Evolutionary conservation across 2,888 invertebrate genomes (phyloP).

Genomic region (Spisula solida): DNA sequence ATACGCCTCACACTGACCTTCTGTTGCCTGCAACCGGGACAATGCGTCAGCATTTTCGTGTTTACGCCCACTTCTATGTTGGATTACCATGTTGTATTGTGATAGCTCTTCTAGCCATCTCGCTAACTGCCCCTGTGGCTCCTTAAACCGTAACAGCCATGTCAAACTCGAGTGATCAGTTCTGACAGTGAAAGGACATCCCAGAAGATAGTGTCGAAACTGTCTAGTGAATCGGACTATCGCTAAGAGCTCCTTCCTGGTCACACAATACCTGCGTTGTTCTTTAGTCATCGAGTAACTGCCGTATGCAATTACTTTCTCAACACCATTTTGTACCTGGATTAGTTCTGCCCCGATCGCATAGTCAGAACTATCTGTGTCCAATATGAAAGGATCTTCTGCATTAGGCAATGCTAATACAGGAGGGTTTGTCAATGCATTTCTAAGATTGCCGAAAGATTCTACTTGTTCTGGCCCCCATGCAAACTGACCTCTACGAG

Average conservation of each 20-base stretch:
- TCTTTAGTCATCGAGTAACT: slow-evolving; percentile 37
- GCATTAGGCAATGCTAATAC: no score
- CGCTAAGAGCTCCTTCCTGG: slow-evolving; percentile 32
- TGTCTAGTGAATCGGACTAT: slow-evolving; percentile 38
- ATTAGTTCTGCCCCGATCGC: no score
- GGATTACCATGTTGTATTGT: slow-evolving; percentile 27
- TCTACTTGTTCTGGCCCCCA: no score
- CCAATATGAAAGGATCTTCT: no score
- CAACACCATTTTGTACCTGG: no score
- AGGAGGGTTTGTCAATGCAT: no score
- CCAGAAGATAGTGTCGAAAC: slow-evolving; percentile 53
- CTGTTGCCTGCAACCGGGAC: slow-evolving; percentile 7
- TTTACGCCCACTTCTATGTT: background rate
- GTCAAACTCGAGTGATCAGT: slow-evolving; percentile 57
- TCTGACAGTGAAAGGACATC: slow-evolving; percentile 35
- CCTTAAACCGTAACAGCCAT: slow-evolving; percentile 43
- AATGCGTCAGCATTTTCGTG: slow-evolving; percentile 44
- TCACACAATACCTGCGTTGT: slow-evolving; percentile 53
- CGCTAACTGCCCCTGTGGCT: slow-evolving; percentile 39
- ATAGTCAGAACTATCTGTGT: no score
- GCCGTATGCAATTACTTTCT: slow-evolving; percentile 41
- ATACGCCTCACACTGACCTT: background rate
- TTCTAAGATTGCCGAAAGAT: no score
- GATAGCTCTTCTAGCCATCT: no score
- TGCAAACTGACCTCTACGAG: no score